Evolutionary conservation across 2,888 invertebrate genomes (phyloP), one percentile per base, ranked within the genome.

Genomic region (Ariolimax columbianus): DNA sequence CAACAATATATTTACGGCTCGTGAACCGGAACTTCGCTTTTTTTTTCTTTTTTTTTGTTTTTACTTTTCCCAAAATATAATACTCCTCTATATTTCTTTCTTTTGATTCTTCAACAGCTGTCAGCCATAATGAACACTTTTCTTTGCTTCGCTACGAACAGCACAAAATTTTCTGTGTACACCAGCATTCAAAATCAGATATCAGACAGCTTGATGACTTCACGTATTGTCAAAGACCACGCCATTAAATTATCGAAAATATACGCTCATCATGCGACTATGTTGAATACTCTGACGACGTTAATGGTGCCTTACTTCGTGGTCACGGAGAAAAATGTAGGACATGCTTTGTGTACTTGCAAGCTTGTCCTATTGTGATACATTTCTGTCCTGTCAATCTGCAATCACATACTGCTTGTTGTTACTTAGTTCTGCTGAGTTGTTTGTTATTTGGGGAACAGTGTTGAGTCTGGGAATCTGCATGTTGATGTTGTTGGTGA

Each of bases 301-400:
- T 26, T 70, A 1, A 30, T 80, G 43, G 26, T 80, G 6, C 68
- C 80, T 11, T 80, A 80, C 47, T 33, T 19, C 26, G 30, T 30
- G 14, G 80, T 68, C n/a, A 26, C 40, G 4, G 80, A 80, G 17
- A 80, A 68, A 80, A 2, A 43, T n/a, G 80, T 80, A 80, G 2
- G 40, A 23, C 38, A 63, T 68, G 17, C 14, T 63, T 63, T 63
- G 63, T 55, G n/a, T n/a, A 3, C 23, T 9, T 55, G 23, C 55
- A 55, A 19, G 23, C 23, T 55, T 55, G 23, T 55, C 3, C 17
- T 11, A 55, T 23, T 55, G 55, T 9, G 55, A 55, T 19, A 9
- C 23, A 3, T 55, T 55, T 55, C 55, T 23, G n/a, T n/a, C n/a
- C n/a, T n/a, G n/a, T n/a, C n/a, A n/a, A n/a, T n/a, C n/a, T n/a